These are phyloP conservation scores for Aphelenchoides besseyi DNA, from an alignment of 1,140 invertebrate genomes.

Conservation along the genomic window DNA sequence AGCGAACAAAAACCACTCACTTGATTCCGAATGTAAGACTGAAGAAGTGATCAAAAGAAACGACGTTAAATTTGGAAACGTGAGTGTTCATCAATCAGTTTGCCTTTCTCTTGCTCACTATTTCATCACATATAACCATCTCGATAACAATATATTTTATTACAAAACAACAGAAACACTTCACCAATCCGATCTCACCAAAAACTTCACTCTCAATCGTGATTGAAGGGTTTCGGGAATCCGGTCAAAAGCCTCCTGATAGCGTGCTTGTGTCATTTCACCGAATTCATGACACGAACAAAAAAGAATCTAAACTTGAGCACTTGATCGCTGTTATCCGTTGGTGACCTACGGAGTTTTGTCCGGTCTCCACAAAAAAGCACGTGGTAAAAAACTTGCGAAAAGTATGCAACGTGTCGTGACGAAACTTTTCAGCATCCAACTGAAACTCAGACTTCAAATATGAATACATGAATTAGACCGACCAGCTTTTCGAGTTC, in stretches of 20 bases:
- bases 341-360: background rate
- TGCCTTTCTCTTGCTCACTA: too few relatives aligned
- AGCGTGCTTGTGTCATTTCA: conserved; percentile 5
- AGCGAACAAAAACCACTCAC: too few relatives aligned
- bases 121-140: too few relatives aligned
- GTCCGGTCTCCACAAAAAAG: conserved; percentile 5
- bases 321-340: background rate
- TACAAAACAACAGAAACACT: too few relatives aligned
- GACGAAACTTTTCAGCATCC: conserved; percentile 10
- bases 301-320: background rate
- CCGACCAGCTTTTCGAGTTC: conserved; percentile 8
- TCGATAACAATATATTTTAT: too few relatives aligned
- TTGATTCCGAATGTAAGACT: too few relatives aligned
- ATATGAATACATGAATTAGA: background rate
- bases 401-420: conserved; percentile 1
- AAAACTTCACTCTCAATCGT: background rate
- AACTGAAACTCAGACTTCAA: background rate
- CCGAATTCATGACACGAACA: background rate
- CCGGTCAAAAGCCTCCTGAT: background rate
- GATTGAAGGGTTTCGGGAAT: background rate
- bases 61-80: too few relatives aligned
- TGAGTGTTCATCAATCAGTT: too few relatives aligned
- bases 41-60: too few relatives aligned
- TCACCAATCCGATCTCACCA: conserved; percentile 14
- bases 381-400: background rate